Conservation (phyloP, 2,797 vertebrate genomes). For the Acipenser transmontanus region DNA sequence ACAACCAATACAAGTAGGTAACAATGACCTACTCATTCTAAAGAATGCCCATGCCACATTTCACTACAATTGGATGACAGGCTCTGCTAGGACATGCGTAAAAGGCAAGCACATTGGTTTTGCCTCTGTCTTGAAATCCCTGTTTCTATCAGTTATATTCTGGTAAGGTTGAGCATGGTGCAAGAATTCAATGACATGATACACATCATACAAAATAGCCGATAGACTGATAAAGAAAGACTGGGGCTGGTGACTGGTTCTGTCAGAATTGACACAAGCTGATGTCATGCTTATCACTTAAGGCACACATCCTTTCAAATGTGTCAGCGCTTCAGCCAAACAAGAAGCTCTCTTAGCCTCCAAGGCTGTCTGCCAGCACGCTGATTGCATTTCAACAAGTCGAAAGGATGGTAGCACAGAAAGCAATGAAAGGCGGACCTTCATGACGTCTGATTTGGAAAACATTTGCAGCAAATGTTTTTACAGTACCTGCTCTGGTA, state of each 20-base stretch:
- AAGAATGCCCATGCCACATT: no score
- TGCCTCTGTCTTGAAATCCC: no score
- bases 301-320: background rate
- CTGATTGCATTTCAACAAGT: background rate
- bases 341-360: background rate
- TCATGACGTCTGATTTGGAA: background rate
- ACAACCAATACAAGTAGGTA: no score
- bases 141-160: no score
- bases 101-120: no score
- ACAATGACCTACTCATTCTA: no score
- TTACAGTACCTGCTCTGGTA: background rate
- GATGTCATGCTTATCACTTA: slow-evolving; percentile 4
- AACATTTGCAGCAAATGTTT: background rate
- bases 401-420: background rate
- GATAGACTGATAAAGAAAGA: slow-evolving; percentile 1
- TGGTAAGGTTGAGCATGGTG: no score
- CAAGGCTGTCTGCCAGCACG: background rate
- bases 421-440: slow-evolving; percentile 1
- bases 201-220: no score
- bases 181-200: no score
- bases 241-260: background rate
- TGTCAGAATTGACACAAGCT: slow-evolving; percentile 7
- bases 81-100: no score
- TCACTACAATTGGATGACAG: no score
- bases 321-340: background rate